Percentiles rank a stretch among this genome's conserved stretches.
Conservation (phyloP, 2,888 invertebrate species). For the Thelaira solivaga region DNA sequence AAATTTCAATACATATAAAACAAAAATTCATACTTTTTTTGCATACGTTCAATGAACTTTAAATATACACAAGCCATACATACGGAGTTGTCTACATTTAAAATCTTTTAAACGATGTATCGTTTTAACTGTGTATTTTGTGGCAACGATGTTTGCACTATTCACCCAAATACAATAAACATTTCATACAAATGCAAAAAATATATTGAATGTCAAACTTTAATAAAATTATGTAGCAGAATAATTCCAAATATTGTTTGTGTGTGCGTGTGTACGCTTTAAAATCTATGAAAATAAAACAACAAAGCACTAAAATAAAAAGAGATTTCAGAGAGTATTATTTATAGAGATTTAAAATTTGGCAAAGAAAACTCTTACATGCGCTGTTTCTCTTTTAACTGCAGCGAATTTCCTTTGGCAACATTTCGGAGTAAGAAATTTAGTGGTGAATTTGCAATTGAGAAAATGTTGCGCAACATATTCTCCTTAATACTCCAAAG, state of each 20-base stretch:
- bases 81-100: neutral
- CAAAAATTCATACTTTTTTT: neutral
- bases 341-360: too few relatives aligned
- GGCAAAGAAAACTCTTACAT: too few relatives aligned
- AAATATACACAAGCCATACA: neutral
- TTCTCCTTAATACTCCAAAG: neutral
- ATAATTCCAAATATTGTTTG: slow-evolving; percentile 26
- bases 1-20: too few relatives aligned
- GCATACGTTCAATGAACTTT: slow-evolving; percentile 32
- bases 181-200: slow-evolving; percentile 15
- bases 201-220: slow-evolving; percentile 38
- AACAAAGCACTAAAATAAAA: neutral
- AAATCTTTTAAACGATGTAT: neutral
- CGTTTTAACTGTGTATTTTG: slow-evolving; percentile 26
- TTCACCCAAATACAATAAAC: slow-evolving; percentile 27
- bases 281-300: slow-evolving; percentile 14
- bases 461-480: slow-evolving; percentile 54
- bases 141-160: slow-evolving; percentile 20
- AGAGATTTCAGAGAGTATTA: too few relatives aligned
- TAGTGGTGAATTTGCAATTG: slow-evolving; percentile 53
- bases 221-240: slow-evolving; percentile 46
- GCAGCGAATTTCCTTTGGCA: slow-evolving; percentile 24
- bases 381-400: neutral
- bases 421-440: slow-evolving; percentile 46
- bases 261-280: slow-evolving; percentile 10